Evolutionary conservation across 2,113 vertebrate genomes (phyloP).

Genomic region (Toxostoma redivivum): DNA sequence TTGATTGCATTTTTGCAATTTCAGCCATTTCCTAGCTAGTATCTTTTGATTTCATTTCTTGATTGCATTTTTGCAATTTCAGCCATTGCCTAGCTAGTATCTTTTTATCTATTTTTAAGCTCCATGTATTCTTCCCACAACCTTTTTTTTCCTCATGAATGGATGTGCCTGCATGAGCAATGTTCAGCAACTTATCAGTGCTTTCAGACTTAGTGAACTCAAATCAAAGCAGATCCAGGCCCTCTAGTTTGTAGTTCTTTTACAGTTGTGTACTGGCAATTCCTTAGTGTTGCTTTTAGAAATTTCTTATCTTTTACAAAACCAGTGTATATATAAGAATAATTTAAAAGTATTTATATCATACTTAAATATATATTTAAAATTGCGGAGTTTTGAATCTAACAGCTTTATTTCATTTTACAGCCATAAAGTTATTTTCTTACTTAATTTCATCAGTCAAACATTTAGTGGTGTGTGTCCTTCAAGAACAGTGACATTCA

Average conservation of each 20-base stretch:
- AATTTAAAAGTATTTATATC: background rate
- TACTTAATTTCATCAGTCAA: constrained; percentile 38
- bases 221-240: background rate
- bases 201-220: background rate
- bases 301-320: background rate
- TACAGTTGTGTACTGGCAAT: background rate
- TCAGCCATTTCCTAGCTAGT: background rate
- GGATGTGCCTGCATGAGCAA: background rate
- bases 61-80: background rate
- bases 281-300: background rate
- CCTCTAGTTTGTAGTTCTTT: background rate
- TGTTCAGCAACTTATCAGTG: background rate
- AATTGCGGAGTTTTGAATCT: background rate
- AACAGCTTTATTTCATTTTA: constrained; percentile 37
- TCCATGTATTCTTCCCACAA: background rate
- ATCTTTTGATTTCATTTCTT: background rate
- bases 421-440: constrained; percentile 30
- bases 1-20: background rate
- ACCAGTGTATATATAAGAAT: background rate
- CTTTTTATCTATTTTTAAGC: background rate
- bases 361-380: background rate
- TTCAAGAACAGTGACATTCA: constrained; percentile 40
- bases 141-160: background rate
- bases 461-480: constrained; percentile 26
- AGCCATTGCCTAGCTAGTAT: background rate